Evolutionary conservation across 2,888 invertebrate species (phyloP).

Genomic region (Melanostoma scalare): DNA sequence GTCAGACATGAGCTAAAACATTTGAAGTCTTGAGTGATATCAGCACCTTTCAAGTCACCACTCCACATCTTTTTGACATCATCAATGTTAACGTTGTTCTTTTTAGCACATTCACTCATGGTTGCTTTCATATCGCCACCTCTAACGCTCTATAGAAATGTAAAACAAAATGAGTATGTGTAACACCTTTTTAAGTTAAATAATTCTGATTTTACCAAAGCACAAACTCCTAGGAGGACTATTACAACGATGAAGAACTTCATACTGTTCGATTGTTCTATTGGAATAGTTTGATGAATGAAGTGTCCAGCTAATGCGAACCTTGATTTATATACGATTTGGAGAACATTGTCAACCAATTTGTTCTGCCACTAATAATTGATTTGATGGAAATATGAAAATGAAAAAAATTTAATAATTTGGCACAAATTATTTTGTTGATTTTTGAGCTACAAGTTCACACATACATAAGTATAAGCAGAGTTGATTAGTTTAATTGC

Average conservation of each 20-base stretch:
- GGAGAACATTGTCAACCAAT: not conserved
- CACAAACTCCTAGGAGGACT: constrained; percentile 12
- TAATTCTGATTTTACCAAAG: constrained; percentile 4
- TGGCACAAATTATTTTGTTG: too few relatives aligned
- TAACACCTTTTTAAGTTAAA: not conserved
- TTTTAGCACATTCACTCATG: constrained; percentile 7
- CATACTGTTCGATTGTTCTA: not conserved
- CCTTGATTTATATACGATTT: not conserved
- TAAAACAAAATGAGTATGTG: not conserved
- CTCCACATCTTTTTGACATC: not conserved
- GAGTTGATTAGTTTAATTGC: too few relatives aligned
- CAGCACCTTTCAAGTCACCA: not conserved
- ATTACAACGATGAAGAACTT: constrained; percentile 9
- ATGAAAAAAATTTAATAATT: too few relatives aligned
- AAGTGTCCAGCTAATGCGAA: not conserved
- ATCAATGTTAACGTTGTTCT: constrained; percentile 9
- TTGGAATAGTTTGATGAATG: not conserved
- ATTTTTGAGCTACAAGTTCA: too few relatives aligned
- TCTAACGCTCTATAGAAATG: constrained; percentile 7
- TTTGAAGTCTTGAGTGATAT: constrained; percentile 6
- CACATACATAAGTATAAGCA: too few relatives aligned
- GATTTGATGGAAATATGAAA: not conserved
- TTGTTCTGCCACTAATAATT: not conserved
- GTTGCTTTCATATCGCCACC: constrained; percentile 4
- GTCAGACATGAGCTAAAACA: constrained; percentile 18